These are phyloP conservation scores for Seira musarum DNA, from an alignment of 2,888 invertebrate species.

Conservation along the genomic window DNA sequence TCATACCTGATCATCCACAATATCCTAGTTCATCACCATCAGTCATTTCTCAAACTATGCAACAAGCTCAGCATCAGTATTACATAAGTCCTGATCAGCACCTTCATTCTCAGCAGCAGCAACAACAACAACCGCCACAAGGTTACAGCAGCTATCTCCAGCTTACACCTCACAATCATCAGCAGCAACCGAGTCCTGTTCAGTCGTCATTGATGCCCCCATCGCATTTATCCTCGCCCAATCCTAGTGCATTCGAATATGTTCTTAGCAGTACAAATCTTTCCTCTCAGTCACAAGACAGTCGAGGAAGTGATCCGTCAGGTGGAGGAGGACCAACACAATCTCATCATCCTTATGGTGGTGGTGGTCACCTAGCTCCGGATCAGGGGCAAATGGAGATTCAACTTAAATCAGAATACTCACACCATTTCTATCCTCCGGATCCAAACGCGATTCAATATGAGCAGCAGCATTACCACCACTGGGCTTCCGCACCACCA, in stretches of 20 bases:
- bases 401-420: slow-evolving; percentile 58
- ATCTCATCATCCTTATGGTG: slow-evolving; percentile 37
- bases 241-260: slow-evolving; percentile 59
- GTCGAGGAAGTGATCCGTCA: slow-evolving; percentile 31
- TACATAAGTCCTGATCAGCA: slow-evolving; percentile 61
- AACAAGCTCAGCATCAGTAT: slow-evolving; percentile 65
- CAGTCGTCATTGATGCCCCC: slow-evolving; percentile 55
- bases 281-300: slow-evolving; percentile 43
- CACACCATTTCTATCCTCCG: slow-evolving; percentile 44
- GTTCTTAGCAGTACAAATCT: slow-evolving; percentile 61
- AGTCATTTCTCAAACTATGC: slow-evolving; percentile 65
- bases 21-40: slow-evolving; percentile 56
- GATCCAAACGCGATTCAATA: slow-evolving; percentile 38
- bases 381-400: slow-evolving; percentile 52
- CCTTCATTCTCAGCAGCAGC: slow-evolving; percentile 40
- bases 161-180: slow-evolving; percentile 32
- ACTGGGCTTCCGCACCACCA: slow-evolving; percentile 56
- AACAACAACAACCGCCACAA: slow-evolving; percentile 25
- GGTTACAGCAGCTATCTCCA: slow-evolving; percentile 46
- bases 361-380: slow-evolving; percentile 28
- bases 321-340: slow-evolving; percentile 16
- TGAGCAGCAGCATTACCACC: slow-evolving; percentile 56
- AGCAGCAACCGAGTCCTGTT: slow-evolving; percentile 51
- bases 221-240: slow-evolving; percentile 49
- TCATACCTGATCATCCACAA: slow-evolving; percentile 59